Evolutionary conservation across 1,140 invertebrate species (phyloP).

Genomic region (Lucilia cuprina): DNA sequence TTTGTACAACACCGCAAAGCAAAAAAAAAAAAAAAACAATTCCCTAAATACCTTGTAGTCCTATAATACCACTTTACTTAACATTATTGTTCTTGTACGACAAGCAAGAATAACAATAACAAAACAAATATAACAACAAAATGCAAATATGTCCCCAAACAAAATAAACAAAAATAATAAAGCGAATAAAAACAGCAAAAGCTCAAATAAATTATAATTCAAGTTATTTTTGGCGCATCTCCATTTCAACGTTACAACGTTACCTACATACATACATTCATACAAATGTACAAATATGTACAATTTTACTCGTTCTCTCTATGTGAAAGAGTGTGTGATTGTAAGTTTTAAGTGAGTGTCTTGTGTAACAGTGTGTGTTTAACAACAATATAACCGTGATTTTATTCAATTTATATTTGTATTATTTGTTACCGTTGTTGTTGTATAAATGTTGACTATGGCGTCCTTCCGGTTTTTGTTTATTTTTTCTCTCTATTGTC

Average conservation of each 20-base stretch:
- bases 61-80: constrained; percentile 29
- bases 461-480: constrained; percentile 26
- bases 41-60: constrained; percentile 28
- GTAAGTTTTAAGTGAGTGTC: neutral
- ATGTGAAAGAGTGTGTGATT: neutral
- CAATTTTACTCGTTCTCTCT: neutral
- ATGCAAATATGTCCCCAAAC: neutral
- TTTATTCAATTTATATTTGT: constrained; percentile 33
- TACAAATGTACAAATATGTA: neutral
- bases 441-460: constrained; percentile 15
- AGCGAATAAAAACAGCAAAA: neutral
- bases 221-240: constrained; percentile 25
- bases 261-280: neutral
- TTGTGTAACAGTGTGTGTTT: neutral
- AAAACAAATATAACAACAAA: neutral
- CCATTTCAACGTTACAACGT: neutral
- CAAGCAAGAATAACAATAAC: neutral
- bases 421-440: neutral
- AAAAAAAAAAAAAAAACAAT: constrained; percentile 4
- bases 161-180: neutral
- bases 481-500: neutral
- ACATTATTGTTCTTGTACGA: constrained; percentile 5
- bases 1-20: neutral
- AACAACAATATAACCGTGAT: constrained; percentile 16
- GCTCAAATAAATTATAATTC: constrained; percentile 29